Base-by-base conservation (phyloP, 2,113 vertebrate genomes). In the Albula goreensis region DNA sequence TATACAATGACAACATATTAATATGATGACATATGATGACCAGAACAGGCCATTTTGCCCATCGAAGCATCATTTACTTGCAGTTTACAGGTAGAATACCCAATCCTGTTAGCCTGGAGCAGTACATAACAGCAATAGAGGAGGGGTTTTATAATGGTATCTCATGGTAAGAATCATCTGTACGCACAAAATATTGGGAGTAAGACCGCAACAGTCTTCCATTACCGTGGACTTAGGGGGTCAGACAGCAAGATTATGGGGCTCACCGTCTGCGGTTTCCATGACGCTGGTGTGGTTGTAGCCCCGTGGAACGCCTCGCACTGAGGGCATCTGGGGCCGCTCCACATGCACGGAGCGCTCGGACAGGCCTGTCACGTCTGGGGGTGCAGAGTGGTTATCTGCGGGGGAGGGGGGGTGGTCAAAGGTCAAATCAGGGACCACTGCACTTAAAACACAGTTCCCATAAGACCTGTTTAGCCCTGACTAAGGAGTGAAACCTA, bases 181-280 rank as follows among this genome's bases (percentile, higher is more conserved):
- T 12, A 60, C 57, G 17, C 57, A n/a, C 3, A 8, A 7, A 17
- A 70, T 17, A 5, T 1, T 9, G 31, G 13, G 31, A 13, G 77
- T 78, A 78, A n/a, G 31, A 12, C 80, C 22, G 10, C 22, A n/a
- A 9, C 53, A 51, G 77, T 63, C 60, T 66, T 41, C 31, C 66
- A 88, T 74, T 86, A 80, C 83, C 60, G 50, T 86, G 84, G 85
- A 77, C 51, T 86, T 86, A 74, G 19, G 25, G 82, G 78, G 41
- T 86, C 74, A 60, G 82, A 81, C 50, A n/a, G 25, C 12, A 60
- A 52, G 57, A 13, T 63, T 8, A 49, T 3, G 77, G 77, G 53
- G 96, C 96, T 97, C 92, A 99, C 98, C 98, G 90, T 98, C 97
- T 84, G 97, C 97, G 0, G 98, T 99, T 91, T 99, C 97, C 95